Evolutionary conservation across 2,113 vertebrate genomes (phyloP), one percentile per base, ranked within the genome.

Genomic region (Eulacestoma nigropectus): DNA sequence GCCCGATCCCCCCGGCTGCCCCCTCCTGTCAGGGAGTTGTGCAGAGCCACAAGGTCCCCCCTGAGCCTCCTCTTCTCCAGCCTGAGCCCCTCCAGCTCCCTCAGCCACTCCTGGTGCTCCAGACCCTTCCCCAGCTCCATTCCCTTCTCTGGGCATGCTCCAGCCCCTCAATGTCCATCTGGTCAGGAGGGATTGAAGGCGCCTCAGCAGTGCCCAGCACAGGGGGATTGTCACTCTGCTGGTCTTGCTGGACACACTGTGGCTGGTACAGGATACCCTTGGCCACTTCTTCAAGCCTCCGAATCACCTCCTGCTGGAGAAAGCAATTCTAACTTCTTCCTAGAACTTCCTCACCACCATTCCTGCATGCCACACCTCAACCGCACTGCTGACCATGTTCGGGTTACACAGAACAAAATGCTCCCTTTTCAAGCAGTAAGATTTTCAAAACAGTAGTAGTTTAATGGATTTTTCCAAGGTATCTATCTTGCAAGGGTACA

Each of bases 1-100:
- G 49, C 21, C 57, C 0, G 0, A 35, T 4, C 1, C 6, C 6
- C 18, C 33, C 4, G 0, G 56, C 44, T 60, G 12, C 16, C 16
- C 41, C 4, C 60, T 75, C 52, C 52, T 35, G 72, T 1, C 50
- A 88, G 22, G 26, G 32, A 42, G 4, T 1, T 50, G 50, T 35
- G 52, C 21, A 64, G 42, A 81, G 44, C 7, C 22, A 72, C 0
- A 32, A 23, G 30, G 11, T 1, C 6, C 16, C 47, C 6, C 42
- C 59, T 37, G 33, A 59, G 60, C 16, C 23, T 29, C 59, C 44
- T 74, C 4, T 74, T 1, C 44, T 59, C 37, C 37, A 89, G 35
- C 4, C 22, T 74, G 12, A 81, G 52, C 27, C 8, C 37, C 13
- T 16, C 25, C 76, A 73, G 25, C 49, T 56, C 11, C 35, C 32